phyloP scores from a whole-genome alignment of 2,888 invertebrate genomes.

The Catotricha subobsoleta region DNA sequence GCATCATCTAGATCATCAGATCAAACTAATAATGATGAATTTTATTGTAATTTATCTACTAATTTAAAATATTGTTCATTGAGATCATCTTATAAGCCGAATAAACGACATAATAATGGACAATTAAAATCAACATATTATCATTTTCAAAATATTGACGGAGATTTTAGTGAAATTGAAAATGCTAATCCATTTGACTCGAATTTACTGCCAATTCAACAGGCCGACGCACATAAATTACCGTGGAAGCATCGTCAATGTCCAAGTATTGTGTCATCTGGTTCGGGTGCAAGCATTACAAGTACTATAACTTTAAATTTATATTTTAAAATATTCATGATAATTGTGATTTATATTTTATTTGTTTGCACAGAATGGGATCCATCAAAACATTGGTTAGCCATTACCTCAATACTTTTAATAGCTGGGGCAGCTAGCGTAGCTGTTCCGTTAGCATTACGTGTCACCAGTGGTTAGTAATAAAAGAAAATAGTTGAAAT shows the following conservation, averaged over 20 bases:
- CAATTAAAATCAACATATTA: constrained; percentile 16
- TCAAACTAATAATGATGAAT: constrained; percentile 7
- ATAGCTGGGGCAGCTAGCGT: constrained; percentile 65
- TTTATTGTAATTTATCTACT: constrained; percentile 24
- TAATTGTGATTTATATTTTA: too few relatives aligned
- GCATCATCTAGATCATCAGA: constrained; percentile 4
- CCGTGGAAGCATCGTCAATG: constrained; percentile 30
- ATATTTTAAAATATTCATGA: too few relatives aligned
- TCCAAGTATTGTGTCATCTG: constrained; percentile 28
- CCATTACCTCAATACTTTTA: constrained; percentile 54
- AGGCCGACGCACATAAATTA: constrained; percentile 20
- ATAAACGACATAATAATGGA: constrained; percentile 17
- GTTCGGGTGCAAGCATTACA: constrained; percentile 28
- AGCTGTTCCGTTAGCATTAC: constrained; percentile 59
- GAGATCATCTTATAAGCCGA: background rate
- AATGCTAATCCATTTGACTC: constrained; percentile 1
- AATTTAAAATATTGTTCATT: constrained; percentile 18
- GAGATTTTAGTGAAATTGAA: constrained; percentile 4
- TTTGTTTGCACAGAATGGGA: constrained; percentile 39
- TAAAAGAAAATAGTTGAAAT: background rate
- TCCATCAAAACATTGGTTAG: constrained; percentile 53
- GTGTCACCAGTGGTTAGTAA: constrained; percentile 43
- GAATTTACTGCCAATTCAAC: background rate
- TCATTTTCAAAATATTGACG: constrained; percentile 7
- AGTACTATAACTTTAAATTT: too few relatives aligned